These are phyloP conservation scores for Brachionus manjavacas DNA, from an alignment of 1,140 invertebrate genomes.

Conservation along the genomic window DNA sequence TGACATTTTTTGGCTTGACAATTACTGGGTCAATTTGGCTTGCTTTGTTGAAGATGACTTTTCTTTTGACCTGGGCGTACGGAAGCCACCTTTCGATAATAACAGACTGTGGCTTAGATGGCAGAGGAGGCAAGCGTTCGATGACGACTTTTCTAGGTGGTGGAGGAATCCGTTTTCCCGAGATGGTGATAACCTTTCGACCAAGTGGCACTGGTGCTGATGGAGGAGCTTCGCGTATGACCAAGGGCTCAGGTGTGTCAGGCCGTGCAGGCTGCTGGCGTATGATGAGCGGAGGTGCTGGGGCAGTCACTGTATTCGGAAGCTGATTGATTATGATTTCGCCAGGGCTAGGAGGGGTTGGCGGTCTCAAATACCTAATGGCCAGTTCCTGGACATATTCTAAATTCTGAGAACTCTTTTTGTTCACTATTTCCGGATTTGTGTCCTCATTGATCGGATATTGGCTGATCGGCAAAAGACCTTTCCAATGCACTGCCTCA, in stretches of 20 bases:
- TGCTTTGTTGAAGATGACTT: slow-evolving; percentile 6
- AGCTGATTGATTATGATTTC: slow-evolving; percentile 29
- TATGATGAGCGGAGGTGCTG: slow-evolving; percentile 39
- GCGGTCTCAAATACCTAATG: slow-evolving; percentile 41
- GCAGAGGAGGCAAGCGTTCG: slow-evolving; percentile 26
- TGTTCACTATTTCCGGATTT: not conserved
- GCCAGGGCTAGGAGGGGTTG: slow-evolving; percentile 39
- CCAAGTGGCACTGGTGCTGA: not conserved
- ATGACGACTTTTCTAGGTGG: slow-evolving; percentile 42
- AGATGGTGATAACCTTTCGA: slow-evolving; percentile 1
- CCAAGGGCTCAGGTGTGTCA: slow-evolving; percentile 22
- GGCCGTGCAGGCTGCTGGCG: slow-evolving; percentile 40
- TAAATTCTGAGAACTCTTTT: not conserved
- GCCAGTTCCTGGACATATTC: slow-evolving; percentile 21
- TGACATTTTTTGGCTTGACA: slow-evolving; percentile 39
- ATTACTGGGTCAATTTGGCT: not conserved
- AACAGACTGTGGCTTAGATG: slow-evolving; percentile 28
- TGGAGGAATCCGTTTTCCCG: not conserved
- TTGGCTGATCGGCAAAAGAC: not conserved
- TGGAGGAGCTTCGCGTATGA: slow-evolving; percentile 40
- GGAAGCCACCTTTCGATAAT: slow-evolving; percentile 42
- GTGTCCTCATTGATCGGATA: slow-evolving; percentile 31
- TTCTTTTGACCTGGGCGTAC: slow-evolving; percentile 13
- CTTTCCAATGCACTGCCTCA: slow-evolving; percentile 14
- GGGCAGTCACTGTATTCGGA: not conserved